phyloP scores from a whole-genome alignment of 1,140 invertebrate species.

The honey bee (Apis mellifera) region Amel_HAv3.1 CM009931.2:8070501-8071000 shows the following conservation, averaged over 20 bases:
- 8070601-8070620: conserved; percentile 47
- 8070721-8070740: not conserved
- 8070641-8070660: not conserved
- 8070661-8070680: not conserved
- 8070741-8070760: not conserved
- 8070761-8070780: not conserved
- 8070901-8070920: too few relatives aligned
- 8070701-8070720: conserved; percentile 2
- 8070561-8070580: conserved; percentile 50
- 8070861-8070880: too few relatives aligned
- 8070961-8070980: too few relatives aligned
- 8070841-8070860: too few relatives aligned
- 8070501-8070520: conserved; percentile 39
- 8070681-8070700: not conserved
- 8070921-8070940: too few relatives aligned
- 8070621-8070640: conserved; percentile 15
- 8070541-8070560: conserved; percentile 35
- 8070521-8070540: conserved; percentile 16
- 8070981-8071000: too few relatives aligned
- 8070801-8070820: too few relatives aligned
- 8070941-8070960: too few relatives aligned
- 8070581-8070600: conserved; percentile 35
- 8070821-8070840: too few relatives aligned
- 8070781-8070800: not conserved
- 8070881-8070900: too few relatives aligned